Conservation (phyloP, 2,888 invertebrate species). For the Himalopsyche kuldschensis region DNA sequence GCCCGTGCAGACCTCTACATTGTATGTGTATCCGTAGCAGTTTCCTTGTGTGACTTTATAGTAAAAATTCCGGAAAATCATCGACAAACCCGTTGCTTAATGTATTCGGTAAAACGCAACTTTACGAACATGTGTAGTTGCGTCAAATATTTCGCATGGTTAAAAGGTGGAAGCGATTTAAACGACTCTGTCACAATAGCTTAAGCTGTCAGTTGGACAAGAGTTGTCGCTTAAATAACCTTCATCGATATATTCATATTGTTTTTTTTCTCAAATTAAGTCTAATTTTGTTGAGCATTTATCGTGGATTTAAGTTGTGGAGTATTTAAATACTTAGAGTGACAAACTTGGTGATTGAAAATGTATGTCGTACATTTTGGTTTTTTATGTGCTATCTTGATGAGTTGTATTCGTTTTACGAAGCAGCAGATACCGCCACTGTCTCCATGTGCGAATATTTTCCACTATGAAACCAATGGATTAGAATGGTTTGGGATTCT, state of each 20-base stretch:
- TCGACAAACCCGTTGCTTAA: background rate
- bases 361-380: background rate
- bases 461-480: constrained; percentile 32
- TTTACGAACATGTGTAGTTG: background rate
- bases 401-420: background rate
- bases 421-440: background rate
- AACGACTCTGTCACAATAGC: background rate
- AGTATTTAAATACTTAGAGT: no score
- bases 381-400: background rate
- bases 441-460: constrained; percentile 35
- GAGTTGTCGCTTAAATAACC: background rate
- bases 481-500: constrained; percentile 32
- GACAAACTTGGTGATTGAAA: background rate
- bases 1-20: no score
- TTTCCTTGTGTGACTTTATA: background rate
- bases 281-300: no score
- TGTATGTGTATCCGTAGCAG: background rate
- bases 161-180: background rate
- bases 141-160: background rate
- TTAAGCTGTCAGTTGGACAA: background rate
- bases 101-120: background rate
- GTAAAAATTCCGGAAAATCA: background rate
- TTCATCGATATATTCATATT: background rate
- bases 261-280: no score
- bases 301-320: no score